Evolutionary conservation across 2,797 vertebrate genomes (phyloP), one percentile per base, ranked within the genome.

Genomic region (Serranus cabrilla): DNA sequence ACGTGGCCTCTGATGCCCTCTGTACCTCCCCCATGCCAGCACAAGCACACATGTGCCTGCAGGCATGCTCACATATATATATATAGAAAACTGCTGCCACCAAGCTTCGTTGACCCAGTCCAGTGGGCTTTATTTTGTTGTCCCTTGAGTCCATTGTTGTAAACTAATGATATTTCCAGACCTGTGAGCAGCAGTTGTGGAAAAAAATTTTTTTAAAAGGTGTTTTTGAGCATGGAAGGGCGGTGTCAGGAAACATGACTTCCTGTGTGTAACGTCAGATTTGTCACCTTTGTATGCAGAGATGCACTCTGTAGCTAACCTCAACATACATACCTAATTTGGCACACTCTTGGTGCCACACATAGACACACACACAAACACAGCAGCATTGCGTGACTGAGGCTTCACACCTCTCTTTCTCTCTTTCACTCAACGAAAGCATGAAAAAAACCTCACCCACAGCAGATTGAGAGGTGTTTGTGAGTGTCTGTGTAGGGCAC

Each of bases 331-430:
- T 46, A 50, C n/a, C 37, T 43, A 56, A 59, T 83, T 64, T 83
- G 76, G 40, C 54, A 62, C 27, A 54, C 43, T 55, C 3, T 17
- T 51, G 27, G 37, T 54, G n/a, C 55, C 18, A 63, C 27, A 50
- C 46, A 63, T 67, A 62, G 72, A 58, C 72, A 54, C 58, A 50
- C 39, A 49, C 42, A 67, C 67, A 62, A 43, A 49, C 42, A 43
- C 59, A 68, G 75, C 12, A 31, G 52, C 82, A 81, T 92, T 86
- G 93, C 89, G 87, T 94, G 92, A 92, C 90, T 88, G 85, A 85
- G 87, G 81, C 87, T 90, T 92, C 84, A 84, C 90, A 92, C 85
- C 80, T 91, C 80, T 63, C 83, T 75, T 71, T 89, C 82, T 92
- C 64, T 83, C 78, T 90, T 86, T 90, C 86, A 85, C 81, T 88